Evolutionary conservation across 2,888 invertebrate genomes (phyloP), one percentile per base, ranked within the genome.

Genomic region (Atrina japonica): DNA sequence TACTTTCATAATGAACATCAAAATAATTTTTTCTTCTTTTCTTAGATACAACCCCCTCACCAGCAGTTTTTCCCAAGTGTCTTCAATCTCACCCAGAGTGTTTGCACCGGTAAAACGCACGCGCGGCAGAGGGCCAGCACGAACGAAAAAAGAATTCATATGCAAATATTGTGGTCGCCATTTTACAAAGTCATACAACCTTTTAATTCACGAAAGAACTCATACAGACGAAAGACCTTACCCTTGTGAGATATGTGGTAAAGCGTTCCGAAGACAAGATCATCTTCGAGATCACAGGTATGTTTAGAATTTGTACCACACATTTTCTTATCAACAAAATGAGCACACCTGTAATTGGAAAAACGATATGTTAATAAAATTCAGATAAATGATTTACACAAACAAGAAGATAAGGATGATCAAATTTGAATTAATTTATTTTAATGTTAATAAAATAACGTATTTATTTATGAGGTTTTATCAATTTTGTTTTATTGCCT

Each of bases 221-320:
- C 98, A 99, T 90, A 99, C 98, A 9, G 97, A 98, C 89, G 99
- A 99, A 91, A 92, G 98, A 66, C 98, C 98, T 0, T 99, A 97
- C 90, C 96, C 96, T 56, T 99, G 99, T 92, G 98, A 99, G 91
- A 97, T 98, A 85, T 99, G 99, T 90, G 96, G 97, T 70, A 99
- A 99, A 91, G 97, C 98, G 16, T 99, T 99, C 92, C 93, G 99
- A 85, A 93, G 99, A 88, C 98, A 99, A 92, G 99, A 99, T 91
- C 93, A 93, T 84, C 90, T 93, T 16, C 83, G 93, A 73, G 93
- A 93, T 81, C 93, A 93, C 87, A 90, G 91, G 92, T 92, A 85
- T 21, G 41, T 30, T 25, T 59, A 16, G 25, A 53, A 47, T 3
- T 14, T 14, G 9, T 50, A 2, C 1, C 9, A 50, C 11, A 3